phyloP scores from a whole-genome alignment of 2,888 invertebrate genomes.

The Helleia helle region DNA sequence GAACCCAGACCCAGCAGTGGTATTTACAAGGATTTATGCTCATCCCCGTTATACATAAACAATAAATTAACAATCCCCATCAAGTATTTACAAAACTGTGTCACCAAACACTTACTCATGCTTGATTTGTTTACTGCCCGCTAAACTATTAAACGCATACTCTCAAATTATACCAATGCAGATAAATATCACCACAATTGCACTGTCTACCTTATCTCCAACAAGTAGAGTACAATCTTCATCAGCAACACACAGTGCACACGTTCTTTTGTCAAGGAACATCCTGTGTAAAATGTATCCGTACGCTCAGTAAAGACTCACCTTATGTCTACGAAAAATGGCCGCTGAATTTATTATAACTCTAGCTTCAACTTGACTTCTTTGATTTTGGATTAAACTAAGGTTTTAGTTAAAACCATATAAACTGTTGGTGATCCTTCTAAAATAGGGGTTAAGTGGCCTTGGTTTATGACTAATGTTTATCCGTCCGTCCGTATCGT shows the following conservation, averaged over 20 bases:
- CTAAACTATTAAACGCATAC: slow-evolving; percentile 35
- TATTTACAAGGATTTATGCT: no score
- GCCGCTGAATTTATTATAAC: slow-evolving; percentile 26
- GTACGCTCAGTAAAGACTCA: slow-evolving; percentile 23
- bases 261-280: slow-evolving; percentile 25
- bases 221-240: slow-evolving; percentile 14
- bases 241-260: slow-evolving; percentile 13
- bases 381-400: no score
- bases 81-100: slow-evolving; percentile 5
- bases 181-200: slow-evolving; percentile 11
- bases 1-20: no score
- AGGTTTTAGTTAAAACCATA: no score
- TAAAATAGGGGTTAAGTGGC: no score
- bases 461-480: no score
- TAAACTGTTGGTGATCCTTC: no score
- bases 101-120: slow-evolving; percentile 1
- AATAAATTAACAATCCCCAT: no score
- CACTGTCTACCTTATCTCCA: slow-evolving; percentile 12
- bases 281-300: slow-evolving; percentile 33
- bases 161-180: slow-evolving; percentile 25
- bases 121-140: slow-evolving; percentile 31
- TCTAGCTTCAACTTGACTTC: no score
- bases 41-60: no score
- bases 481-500: no score
- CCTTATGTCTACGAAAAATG: slow-evolving; percentile 29